Evolutionary conservation across 2,888 invertebrate species (phyloP), one percentile per base, ranked within the genome.

Genomic region (Leucania comma): DNA sequence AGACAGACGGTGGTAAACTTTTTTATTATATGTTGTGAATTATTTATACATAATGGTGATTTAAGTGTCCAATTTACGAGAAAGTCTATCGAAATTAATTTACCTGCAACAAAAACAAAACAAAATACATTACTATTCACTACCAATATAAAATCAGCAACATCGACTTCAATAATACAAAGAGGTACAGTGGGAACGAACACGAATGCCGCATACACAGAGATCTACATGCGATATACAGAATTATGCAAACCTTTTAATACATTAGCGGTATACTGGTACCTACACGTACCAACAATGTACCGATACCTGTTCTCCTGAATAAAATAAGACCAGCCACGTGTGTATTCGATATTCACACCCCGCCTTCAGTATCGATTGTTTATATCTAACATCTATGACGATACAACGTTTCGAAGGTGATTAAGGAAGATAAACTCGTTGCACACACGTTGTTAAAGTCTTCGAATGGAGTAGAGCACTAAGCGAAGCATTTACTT

Each of bases 371-470:
- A 29, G 26, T 79, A 82, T 75, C 50, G 71, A 76, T 66, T 82
- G 68, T 64, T 64, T 71, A 63, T 56, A 57, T 65, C 35, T 48
- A 66, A 53, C 51, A 51, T 58, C 26, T 48, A 69, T 32, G n/a
- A 48, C 35, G 60, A 64, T 68, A 61, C 61, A 75, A 50, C 60
- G 68, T 38, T 68, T 67, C 51, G 61, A 59, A 71, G 58, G 69
- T 81, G 75, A 68, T 72, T 78, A 84, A n/a, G 26, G 63, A 60
- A 66, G 68, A 72, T 78, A 75, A 66, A 72, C 69, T 59, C 71
- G 48, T 68, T 72, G 68, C 61, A 65, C 67, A 78, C 53, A 61
- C 53, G 50, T 66, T 71, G 68, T 75, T 74, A 68, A 74, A 32
- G 53, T 51, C 59, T 69, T 56, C 46, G 38, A 57, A 60, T 29